Conservation (phyloP, 1,140 invertebrate species). For the Sesamia nonagrioides region DNA sequence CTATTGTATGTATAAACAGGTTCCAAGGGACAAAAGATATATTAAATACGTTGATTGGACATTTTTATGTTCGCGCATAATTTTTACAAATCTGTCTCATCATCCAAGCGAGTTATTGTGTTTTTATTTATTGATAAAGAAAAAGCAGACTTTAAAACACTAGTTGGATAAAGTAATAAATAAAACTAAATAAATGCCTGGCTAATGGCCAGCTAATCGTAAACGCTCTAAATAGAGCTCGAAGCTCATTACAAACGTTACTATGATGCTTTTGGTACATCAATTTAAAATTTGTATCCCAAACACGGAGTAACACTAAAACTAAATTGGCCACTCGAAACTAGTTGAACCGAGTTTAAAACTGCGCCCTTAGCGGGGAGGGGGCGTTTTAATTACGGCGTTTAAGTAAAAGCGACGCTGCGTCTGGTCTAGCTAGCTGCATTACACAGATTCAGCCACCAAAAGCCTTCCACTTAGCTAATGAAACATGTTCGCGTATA, state of each 20-base stretch:
- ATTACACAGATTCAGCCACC: conserved; percentile 86
- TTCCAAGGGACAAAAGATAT: too few species aligned
- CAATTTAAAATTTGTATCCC: conserved; percentile 65
- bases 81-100: too few species aligned
- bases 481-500: conserved; percentile 88
- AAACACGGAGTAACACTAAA: conserved; percentile 77
- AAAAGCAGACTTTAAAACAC: too few species aligned
- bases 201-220: background rate
- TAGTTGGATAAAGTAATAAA: too few species aligned
- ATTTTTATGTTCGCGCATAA: too few species aligned
- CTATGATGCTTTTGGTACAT: conserved; percentile 47
- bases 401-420: conserved; percentile 86
- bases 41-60: too few species aligned
- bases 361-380: conserved; percentile 78
- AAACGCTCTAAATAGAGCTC: conserved; percentile 12
- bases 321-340: conserved; percentile 84
- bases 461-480: conserved; percentile 88
- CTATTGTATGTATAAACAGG: too few species aligned
- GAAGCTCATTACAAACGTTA: conserved; percentile 45
- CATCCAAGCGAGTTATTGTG: too few species aligned
- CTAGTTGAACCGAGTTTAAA: conserved; percentile 84
- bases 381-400: conserved; percentile 85
- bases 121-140: too few species aligned
- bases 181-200: background rate
- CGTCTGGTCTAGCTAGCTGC: conserved; percentile 79